phyloP scores from a whole-genome alignment of 2,113 vertebrate species.

The Gasterosteus aculeatus region DNA sequence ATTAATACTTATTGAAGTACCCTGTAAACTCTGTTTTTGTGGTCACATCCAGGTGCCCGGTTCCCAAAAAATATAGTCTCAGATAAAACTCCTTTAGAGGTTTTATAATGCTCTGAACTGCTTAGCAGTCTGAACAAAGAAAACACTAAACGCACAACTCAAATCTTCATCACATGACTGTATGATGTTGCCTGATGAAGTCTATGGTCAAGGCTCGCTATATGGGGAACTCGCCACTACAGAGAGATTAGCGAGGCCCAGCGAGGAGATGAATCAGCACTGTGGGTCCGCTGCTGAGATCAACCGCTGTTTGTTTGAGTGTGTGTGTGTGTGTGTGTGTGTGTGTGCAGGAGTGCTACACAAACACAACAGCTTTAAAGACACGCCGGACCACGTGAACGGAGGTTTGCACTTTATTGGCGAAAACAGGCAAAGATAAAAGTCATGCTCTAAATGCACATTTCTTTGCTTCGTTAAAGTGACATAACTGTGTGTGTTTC shows the following conservation, averaged over 20 bases:
- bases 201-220: constrained; percentile 22
- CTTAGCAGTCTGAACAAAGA: background rate
- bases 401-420: constrained; percentile 5
- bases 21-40: background rate
- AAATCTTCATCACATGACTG: background rate
- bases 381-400: background rate
- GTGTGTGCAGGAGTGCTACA: constrained; percentile 12
- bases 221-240: background rate
- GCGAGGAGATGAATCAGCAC: constrained; percentile 30
- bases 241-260: constrained; percentile 7
- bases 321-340: constrained; percentile 43
- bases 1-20: background rate
- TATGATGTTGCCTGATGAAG: background rate
- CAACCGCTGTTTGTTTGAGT: constrained; percentile 48
- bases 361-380: constrained; percentile 35
- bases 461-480: background rate
- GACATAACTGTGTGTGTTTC: background rate
- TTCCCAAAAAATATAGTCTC: background rate
- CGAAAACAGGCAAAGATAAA: constrained; percentile 1
- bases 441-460: constrained; percentile 13
- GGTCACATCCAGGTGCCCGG: background rate
- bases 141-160: background rate
- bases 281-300: constrained; percentile 15
- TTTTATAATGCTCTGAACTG: background rate
- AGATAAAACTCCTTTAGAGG: background rate